phyloP scores from a whole-genome alignment of 2,113 vertebrate genomes.

The Heterocephalus glaber region DNA sequence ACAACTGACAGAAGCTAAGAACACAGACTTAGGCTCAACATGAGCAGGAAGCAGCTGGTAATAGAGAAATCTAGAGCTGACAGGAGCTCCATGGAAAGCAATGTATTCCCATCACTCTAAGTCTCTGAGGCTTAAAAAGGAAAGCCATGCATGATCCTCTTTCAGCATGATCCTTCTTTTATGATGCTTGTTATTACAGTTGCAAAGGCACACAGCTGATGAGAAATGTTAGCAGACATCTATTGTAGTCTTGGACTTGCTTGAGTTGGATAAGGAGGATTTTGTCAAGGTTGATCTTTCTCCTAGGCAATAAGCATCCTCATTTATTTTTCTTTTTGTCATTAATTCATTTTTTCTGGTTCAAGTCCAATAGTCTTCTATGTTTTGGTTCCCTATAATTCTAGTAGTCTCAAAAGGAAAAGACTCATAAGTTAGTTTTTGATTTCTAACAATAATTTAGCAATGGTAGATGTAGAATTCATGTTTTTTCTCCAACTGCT shows the following conservation, averaged over 20 bases:
- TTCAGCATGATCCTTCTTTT: neutral
- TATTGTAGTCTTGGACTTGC: neutral
- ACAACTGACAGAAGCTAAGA: neutral
- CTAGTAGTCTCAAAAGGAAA: neutral
- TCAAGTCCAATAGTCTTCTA: neutral
- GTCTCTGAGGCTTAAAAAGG: neutral
- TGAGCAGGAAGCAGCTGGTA: neutral
- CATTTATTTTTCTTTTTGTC: neutral
- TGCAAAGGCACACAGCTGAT: neutral
- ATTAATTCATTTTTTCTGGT: neutral
- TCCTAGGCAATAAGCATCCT: neutral
- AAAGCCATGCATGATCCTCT: neutral
- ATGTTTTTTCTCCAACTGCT: neutral
- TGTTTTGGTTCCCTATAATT: neutral
- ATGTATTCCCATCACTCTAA: neutral
- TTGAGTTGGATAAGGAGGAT: neutral
- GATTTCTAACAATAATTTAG: conserved; percentile 32
- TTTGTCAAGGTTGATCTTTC: neutral
- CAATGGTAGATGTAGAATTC: neutral
- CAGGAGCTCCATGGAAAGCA: neutral
- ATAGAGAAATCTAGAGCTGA: neutral
- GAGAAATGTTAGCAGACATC: neutral
- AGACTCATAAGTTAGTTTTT: conserved; percentile 6
- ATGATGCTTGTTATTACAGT: neutral
- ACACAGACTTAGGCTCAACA: neutral